Base-by-base conservation (phyloP, 2,888 invertebrate genomes). In the Kryphioiulus occultus region DNA sequence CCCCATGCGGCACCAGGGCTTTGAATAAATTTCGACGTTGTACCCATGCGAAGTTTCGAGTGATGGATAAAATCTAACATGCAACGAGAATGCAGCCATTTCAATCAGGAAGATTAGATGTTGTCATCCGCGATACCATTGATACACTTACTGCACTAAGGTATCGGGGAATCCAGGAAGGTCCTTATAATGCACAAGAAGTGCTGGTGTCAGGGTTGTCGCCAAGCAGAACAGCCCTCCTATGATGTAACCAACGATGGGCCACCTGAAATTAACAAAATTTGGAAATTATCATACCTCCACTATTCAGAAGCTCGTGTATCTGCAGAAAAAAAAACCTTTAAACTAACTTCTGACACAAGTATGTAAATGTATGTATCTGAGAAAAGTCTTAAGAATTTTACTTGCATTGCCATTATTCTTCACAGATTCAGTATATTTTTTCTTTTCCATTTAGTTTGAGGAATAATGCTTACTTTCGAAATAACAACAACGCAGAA, bases 1-100 rank as follows among this genome's bases (percentile, higher is more conserved):
- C 15, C 90, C 90, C 85, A 90, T 89, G 85, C 90, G 87, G 86
- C 90, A 90, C 42, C 90, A 90, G 0, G 90, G 90, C 86, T 90
- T 90, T 17, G 90, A 90, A 86, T 90, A 90, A 0, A 90, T 89
- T 89, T 87, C n/a, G 22, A 42, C 17, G 22, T 22, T 39, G 39
- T 78, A 78, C 5, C 10, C 39, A 19, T 32, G 7, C 35, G 84
- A 84, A 32, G 30, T 0, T 3, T 1, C 9, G 3, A 22, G 5
- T 42, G 32, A 9, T 22, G 84, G 84, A 35, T n/a, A 39, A 35
- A 84, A 84, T 35, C 84, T 84, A n/a, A 15, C 0, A 0, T 17
- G n/a, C 10, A 42, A 84, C 15, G n/a, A 22, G 0, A 59, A 59
- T 59, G 59, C 1, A 5, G n/a, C 0, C n/a, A 26, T 26, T 7